A percentile compares a stretch with the other conserved stretches of the same genome.
Evolutionary conservation across 2,888 invertebrate species (phyloP).

Genomic region (Ectobius pallidus): DNA sequence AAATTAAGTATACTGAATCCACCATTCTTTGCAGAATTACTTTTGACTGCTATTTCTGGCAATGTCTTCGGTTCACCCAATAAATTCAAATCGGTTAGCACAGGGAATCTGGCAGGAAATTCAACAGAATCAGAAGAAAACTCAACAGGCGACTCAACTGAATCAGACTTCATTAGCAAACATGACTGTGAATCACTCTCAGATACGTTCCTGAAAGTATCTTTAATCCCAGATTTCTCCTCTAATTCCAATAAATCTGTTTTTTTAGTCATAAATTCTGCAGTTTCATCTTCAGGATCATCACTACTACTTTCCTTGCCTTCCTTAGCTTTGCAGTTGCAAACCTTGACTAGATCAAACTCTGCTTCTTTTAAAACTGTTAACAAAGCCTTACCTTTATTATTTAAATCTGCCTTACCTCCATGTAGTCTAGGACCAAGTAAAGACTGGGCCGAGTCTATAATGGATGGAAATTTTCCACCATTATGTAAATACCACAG

Average conservation of each 20-base stretch:
- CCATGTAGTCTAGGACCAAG: not conserved
- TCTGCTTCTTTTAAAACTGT: conserved; percentile 13
- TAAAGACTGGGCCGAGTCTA: not conserved
- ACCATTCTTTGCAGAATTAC: too few relatives aligned
- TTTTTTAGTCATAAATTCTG: too few relatives aligned
- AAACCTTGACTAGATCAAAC: not conserved
- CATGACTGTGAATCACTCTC: not conserved
- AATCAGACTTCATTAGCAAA: not conserved
- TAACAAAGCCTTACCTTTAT: not conserved
- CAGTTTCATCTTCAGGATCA: not conserved
- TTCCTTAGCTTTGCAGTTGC: not conserved
- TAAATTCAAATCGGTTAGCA: too few relatives aligned
- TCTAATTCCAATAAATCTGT: too few relatives aligned
- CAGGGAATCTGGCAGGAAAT: too few relatives aligned
- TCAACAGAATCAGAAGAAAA: too few relatives aligned
- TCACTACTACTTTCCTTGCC: not conserved
- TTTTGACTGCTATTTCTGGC: too few relatives aligned
- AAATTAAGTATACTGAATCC: too few relatives aligned
- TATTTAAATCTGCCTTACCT: conserved; percentile 6
- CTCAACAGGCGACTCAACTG: not conserved
- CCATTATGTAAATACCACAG: conserved; percentile 28
- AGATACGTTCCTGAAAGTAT: not conserved
- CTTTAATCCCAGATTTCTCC: not conserved
- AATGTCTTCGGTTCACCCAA: too few relatives aligned
- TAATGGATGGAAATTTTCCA: not conserved